Conservation (phyloP, 2,797 vertebrate genomes). For the Rhyacichthys aspro region DNA sequence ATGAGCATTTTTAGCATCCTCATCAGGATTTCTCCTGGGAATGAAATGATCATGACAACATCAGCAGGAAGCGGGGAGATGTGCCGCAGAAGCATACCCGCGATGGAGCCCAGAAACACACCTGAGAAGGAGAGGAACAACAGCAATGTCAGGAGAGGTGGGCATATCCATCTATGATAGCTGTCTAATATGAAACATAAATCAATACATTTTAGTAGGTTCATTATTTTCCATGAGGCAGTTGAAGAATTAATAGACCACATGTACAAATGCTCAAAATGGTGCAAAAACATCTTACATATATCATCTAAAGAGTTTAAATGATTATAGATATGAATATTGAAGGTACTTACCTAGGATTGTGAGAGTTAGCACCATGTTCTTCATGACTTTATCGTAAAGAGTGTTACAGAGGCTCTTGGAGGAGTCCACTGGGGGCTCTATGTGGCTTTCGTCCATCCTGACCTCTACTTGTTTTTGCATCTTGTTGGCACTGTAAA, state of each 20-base stretch:
- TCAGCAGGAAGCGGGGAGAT: conserved; percentile 92
- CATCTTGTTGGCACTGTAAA: conserved; percentile 89
- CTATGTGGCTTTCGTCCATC: conserved; percentile 90
- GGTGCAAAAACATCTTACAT: too few relatives aligned
- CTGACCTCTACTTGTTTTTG: conserved; percentile 96
- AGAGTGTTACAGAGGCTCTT: conserved; percentile 77
- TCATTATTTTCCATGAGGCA: too few relatives aligned
- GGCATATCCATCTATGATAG: too few relatives aligned
- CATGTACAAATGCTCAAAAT: too few relatives aligned
- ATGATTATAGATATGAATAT: too few relatives aligned
- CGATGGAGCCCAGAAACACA: conserved; percentile 90
- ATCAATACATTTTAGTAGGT: too few relatives aligned
- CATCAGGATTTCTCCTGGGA: conserved; percentile 98
- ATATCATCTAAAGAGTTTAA: too few relatives aligned
- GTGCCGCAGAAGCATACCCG: conserved; percentile 90
- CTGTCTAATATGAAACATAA: too few relatives aligned
- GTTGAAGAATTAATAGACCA: too few relatives aligned
- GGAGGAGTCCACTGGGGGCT: conserved; percentile 67
- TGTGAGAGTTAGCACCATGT: conserved; percentile 93
- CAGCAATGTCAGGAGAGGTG: background rate
- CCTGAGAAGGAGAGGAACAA: conserved; percentile 72
- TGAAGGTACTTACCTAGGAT: conserved; percentile 84
- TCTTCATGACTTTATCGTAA: conserved; percentile 88
- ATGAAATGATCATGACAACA: conserved; percentile 92
- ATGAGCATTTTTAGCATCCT: conserved; percentile 99